Evolutionary conservation across 2,888 invertebrate species (phyloP), one percentile per base, ranked within the genome.

Genomic region (Pristionchus entomophagus): DNA sequence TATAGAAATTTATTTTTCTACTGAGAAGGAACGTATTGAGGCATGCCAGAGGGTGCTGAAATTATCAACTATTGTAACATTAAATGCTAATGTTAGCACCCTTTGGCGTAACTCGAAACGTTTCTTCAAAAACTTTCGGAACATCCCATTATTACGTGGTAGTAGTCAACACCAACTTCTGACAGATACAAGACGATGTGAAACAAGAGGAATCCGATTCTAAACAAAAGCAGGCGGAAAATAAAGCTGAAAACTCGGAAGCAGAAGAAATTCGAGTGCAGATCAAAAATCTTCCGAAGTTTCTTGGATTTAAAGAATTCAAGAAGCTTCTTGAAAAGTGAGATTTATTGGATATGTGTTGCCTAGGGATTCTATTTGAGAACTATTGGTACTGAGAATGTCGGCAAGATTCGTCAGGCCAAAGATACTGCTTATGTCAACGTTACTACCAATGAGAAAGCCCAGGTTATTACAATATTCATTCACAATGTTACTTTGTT

Each of bases 301-400:
- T 88, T 59, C 77, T 91, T 22, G 91, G 90, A 17, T 89, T 88
- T 82, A 89, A 90, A 26, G 91, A 91, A 73, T 89, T 92, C 62
- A 91, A 89, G 49, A 89, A 90, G 62, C 32, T 91, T 1, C 77
- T 92, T 5, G 89, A 89, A 32, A 92, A 91, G 92, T 93, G 69
- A 87, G 90, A 53, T 19, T 78, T 56, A 17, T 53, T 77, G 35
- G n/a, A 32, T 49, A 29, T 26, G 2, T 78, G 0, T 4, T 26
- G 0, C 17, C n/a, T 49, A 29, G 2, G 6, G 6, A 65, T 29
- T 17, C 1, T 78, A 35, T 87, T 56, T 73, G 12, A 91, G 91
- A 86, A 87, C 85, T 53, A 85, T 91, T 6, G 88, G 87, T 0
- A 84, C 87, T n/a, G 51, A 89, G 2, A 86, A 88, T 32, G 53